phyloP scores from a whole-genome alignment of 2,888 invertebrate genomes.

The Calameuta idolon region DNA sequence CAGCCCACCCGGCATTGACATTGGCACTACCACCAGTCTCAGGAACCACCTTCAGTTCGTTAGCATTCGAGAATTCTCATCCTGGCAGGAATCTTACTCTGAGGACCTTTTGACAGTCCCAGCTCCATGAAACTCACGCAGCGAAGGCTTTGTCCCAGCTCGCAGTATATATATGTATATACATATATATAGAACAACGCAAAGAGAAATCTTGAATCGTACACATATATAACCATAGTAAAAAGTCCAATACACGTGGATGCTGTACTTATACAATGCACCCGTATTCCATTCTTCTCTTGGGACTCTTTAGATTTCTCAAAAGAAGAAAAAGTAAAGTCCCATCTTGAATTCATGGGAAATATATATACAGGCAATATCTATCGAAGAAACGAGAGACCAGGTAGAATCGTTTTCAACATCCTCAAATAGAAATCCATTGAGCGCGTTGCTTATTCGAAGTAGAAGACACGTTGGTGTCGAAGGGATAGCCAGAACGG shows the following conservation, averaged over 20 bases:
- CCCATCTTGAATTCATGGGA: neutral
- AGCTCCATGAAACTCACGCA: neutral
- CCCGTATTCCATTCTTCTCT: neutral
- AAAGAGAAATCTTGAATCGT: neutral
- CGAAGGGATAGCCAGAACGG: neutral
- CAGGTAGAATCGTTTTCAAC: neutral
- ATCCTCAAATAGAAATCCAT: neutral
- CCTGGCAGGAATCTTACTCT: neutral
- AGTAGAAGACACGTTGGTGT: neutral
- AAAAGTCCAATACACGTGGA: neutral
- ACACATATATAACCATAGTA: neutral
- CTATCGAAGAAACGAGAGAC: neutral
- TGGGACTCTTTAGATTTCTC: neutral
- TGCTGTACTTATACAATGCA: neutral
- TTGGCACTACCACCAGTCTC: slow-evolving; percentile 10
- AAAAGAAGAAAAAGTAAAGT: neutral
- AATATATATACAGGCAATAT: neutral
- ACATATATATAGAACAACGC: neutral
- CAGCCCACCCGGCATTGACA: slow-evolving; percentile 18
- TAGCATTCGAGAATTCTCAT: slow-evolving; percentile 24
- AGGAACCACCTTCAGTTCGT: slow-evolving; percentile 11
- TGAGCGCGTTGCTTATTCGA: neutral
- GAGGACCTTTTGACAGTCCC: neutral
- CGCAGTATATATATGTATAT: neutral
- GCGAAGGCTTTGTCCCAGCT: neutral